These are phyloP conservation scores for Aporophyla lueneburgensis DNA, from an alignment of 2,888 invertebrate species.

Conservation along the genomic window DNA sequence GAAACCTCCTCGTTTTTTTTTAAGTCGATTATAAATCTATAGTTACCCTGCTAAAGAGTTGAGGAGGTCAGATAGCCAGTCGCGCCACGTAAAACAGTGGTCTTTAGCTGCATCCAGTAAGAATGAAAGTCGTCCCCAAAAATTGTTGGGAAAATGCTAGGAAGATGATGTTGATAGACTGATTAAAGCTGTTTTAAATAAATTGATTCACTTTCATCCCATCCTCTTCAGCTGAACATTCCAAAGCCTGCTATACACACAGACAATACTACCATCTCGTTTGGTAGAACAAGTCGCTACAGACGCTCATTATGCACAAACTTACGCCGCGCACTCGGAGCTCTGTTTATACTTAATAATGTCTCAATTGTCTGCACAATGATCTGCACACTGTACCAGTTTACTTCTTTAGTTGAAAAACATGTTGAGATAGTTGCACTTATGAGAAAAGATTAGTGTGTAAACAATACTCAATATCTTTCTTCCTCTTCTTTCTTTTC, in stretches of 20 bases:
- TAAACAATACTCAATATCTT: too few relatives aligned
- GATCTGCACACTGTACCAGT: slow-evolving; percentile 27
- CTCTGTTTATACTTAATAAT: slow-evolving; percentile 61
- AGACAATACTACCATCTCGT: neutral
- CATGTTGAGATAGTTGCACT: neutral
- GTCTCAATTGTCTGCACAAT: slow-evolving; percentile 53
- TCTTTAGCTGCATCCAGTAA: too few relatives aligned
- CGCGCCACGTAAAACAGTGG: too few relatives aligned
- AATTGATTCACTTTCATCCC: neutral
- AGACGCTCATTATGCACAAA: slow-evolving; percentile 47
- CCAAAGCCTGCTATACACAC: neutral
- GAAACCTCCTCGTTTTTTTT: too few relatives aligned
- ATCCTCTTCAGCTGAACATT: neutral
- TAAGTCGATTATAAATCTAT: too few relatives aligned
- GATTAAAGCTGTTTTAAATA: neutral
- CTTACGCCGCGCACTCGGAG: slow-evolving; percentile 34
- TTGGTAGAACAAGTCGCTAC: slow-evolving; percentile 8
- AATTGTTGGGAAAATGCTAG: too few relatives aligned
- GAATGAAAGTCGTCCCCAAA: too few relatives aligned
- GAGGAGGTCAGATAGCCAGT: too few relatives aligned
- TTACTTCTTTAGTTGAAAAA: slow-evolving; percentile 3
- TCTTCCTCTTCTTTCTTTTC: too few relatives aligned
- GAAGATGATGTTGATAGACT: too few relatives aligned
- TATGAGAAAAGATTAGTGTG: neutral
- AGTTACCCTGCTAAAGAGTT: too few relatives aligned